Base-by-base conservation (phyloP, 1,140 invertebrate genomes). In the Chrysopa pallens region DNA sequence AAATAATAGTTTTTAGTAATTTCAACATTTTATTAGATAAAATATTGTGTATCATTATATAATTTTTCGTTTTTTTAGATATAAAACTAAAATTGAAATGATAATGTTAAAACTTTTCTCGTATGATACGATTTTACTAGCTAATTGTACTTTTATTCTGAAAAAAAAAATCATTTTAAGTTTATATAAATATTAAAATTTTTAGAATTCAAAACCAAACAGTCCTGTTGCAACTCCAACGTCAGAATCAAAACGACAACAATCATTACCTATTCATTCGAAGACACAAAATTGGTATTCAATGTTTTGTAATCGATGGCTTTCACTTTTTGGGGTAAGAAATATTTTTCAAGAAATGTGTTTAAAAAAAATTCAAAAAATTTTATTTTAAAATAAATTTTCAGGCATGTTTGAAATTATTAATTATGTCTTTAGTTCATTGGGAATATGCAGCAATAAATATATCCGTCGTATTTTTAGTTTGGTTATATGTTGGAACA, bases 221-320 rank as follows among this genome's bases (percentile, higher is more conserved):
- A 55, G 48, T 27, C 53, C 55, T 28, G 51, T 54, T 35, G 55
- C 57, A 28, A 46, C 42, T 44, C 45, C 44, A 12, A 61, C 62
- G 40, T 57, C 54, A 41, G 65, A 69, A 54, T 62, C 62, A 6
- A 67, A 63, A 4, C 67, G 67, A 8, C 60, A 66, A n/a, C 59
- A 64, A 9, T 62, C 63, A 43, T 68, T 68, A 29, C 71, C 78
- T 51, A 90, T 94, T 49, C 81, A 85, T 53, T 80, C 78, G 12
- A 91, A 92, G 67, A 76, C 84, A 46, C 79, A 83, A 51, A 90
- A 88, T 56, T 95, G 90, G 87, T 95, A 95, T 59, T 92, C 87
- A 0, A 72, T 77, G 43, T 76, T 92, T 42, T 93, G 87, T 57
- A 95, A 94, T 58, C 70, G 90, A 53, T 95, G 90, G 88, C 72